phyloP scores from a whole-genome alignment of 1,140 invertebrate species.

The Goniozus legneri region DNA sequence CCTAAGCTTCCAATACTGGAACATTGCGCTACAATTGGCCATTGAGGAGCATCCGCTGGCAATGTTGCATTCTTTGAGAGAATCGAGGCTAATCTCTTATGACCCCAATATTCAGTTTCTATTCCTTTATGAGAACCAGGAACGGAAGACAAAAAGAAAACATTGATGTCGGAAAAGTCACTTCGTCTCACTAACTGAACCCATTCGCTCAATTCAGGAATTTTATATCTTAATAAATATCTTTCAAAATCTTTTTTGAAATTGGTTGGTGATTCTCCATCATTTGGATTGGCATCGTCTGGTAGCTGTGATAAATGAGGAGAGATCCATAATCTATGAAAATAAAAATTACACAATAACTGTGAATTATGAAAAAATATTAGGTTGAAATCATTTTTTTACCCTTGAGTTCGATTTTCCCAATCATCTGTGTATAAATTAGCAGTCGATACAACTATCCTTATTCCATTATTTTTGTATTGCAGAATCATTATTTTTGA shows the following conservation, averaged over 20 bases:
- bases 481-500: slow-evolving; percentile 89
- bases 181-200: slow-evolving; percentile 67
- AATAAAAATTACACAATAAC: slow-evolving; percentile 12
- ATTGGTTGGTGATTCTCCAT: slow-evolving; percentile 77
- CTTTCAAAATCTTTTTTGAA: slow-evolving; percentile 84
- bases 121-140: slow-evolving; percentile 73
- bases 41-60: slow-evolving; percentile 55
- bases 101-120: slow-evolving; percentile 64
- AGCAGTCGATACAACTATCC: slow-evolving; percentile 87
- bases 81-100: slow-evolving; percentile 65
- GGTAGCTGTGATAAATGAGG: slow-evolving; percentile 67
- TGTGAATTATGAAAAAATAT: slow-evolving; percentile 2
- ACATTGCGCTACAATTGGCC: slow-evolving; percentile 77
- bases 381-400: slow-evolving; percentile 22
- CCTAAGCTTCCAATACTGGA: slow-evolving; percentile 89
- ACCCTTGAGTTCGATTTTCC: slow-evolving; percentile 92
- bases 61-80: slow-evolving; percentile 62
- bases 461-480: slow-evolving; percentile 75
- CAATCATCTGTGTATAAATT: slow-evolving; percentile 91
- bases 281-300: slow-evolving; percentile 53
- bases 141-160: slow-evolving; percentile 79
- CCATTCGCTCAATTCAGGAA: slow-evolving; percentile 68
- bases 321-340: slow-evolving; percentile 71
- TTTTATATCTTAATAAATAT: slow-evolving; percentile 76
- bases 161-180: slow-evolving; percentile 79